Evolutionary conservation across 1,140 invertebrate genomes (phyloP), one percentile per base, ranked within the genome.

Genomic region (Anoplolepis gracilipes): DNA sequence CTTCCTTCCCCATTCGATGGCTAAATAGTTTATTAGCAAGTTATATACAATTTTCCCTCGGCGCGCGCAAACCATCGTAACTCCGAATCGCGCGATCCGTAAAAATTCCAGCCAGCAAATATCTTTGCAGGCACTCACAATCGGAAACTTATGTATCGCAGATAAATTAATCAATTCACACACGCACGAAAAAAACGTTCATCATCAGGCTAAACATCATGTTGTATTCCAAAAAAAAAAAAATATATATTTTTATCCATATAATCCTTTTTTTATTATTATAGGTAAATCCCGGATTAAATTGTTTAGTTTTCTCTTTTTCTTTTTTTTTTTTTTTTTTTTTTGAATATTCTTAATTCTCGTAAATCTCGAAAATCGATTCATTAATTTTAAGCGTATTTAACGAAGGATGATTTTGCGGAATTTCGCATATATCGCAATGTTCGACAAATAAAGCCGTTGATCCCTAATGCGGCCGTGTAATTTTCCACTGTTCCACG

Each of bases 21-120:
- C 91, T 93, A 92, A 92, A 93, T 93, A 92, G 91, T 93, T 92
- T 93, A 93, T 93, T 93, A 93, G 91, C 70, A 91, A 92, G 91
- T 92, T 91, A 84, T 91, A 84, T 89, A 91, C 87, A 89, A 88
- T 89, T 92, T 89, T 91, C 88, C 87, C 87, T 69, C 70, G 86
- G 36, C 46, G 49, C 33, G 57, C 79, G 22, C 46, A 16, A 49
- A 55, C 49, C 88, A 61, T 69, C 85, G 69, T 88, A 89, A 88
- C 75, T 86, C 39, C 73, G 28, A 77, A 87, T 84, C 85, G 76
- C 79, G 42, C 65, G 55, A 82, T 67, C 49, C 30, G 59, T 73
- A 73, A 82, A 72, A n/a, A 72, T 61, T 59, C 73, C 36, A 46
- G 22, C 33, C 19, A 28, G 10, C 6, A 16, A 28, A 30, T 39